Evolutionary conservation across 92 coral and sea anemone genomes (phyloP), one percentile per base, ranked within the genome.

Genomic region (Porites cylindrica): DNA sequence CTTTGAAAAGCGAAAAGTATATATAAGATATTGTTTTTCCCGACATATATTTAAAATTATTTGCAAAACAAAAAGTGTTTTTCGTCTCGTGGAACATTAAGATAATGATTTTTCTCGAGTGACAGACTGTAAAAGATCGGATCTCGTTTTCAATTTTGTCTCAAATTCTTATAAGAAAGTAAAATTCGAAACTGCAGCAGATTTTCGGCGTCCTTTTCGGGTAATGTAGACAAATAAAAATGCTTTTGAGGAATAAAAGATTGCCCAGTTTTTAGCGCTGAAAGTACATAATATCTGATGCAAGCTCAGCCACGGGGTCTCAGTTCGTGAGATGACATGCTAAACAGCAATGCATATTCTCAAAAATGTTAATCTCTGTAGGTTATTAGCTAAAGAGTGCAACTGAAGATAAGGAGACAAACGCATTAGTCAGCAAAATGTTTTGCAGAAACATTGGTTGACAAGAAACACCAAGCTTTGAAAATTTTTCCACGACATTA

Each of bases 111-210:
- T 80, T 58, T 56, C 66, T 64, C 59, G 75, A 80, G 68, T 82
- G 77, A 70, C 78, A 70, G 86, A 82, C 23, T 53, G 71, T 69
- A n/a, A 21, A 69, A 59, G 69, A 82, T 71, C 68, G 78, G 51
- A 71, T 82, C 86, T 82, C 86, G 38, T 59, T 69, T 58, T 60
- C 16, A 82, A 19, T 58, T 66, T 58, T 70, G 70, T 82, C 77
- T 58, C 5, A 70, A 70, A 70, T 82, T 71, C 77, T 67, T 62
- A 53, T 58, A 59, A 82, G 38, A 56, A 82, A 70, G 38, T 32
- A 58, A 5, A 19, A 64, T 51, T 54, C 66, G 65, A 29, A 24
- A 1, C 13, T 26, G 21, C 10, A 19, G 0, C 11, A 68, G 77
- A 17, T 32, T 58, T 68, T 82, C 52, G 21, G 83, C 17, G 19